These are phyloP conservation scores for Colletes collaris DNA, from an alignment of 2,888 invertebrate genomes.

Conservation along the genomic window DNA sequence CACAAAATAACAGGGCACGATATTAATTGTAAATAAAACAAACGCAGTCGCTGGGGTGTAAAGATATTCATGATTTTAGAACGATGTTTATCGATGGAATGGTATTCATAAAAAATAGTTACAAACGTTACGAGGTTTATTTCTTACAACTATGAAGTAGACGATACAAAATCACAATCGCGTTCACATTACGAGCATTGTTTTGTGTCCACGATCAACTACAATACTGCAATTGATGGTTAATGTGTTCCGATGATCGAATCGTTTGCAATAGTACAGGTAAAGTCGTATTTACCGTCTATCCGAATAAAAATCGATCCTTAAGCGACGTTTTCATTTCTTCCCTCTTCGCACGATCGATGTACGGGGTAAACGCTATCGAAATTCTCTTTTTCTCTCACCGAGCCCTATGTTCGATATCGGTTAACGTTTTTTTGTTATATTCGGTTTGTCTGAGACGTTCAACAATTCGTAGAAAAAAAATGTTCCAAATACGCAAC, in stretches of 20 bases:
- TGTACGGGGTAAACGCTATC: not conserved
- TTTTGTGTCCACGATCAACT: conserved; percentile 28
- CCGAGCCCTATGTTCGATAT: not conserved
- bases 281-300: not conserved
- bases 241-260: not conserved
- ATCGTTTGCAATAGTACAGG: not conserved
- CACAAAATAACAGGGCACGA: no score
- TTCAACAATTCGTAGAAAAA: not conserved
- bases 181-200: conserved; percentile 29
- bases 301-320: not conserved
- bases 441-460: not conserved
- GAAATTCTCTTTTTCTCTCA: not conserved
- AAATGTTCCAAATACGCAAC: not conserved
- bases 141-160: conserved; percentile 66
- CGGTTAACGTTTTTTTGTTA: not conserved
- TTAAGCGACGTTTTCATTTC: no score
- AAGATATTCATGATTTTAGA: no score
- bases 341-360: not conserved
- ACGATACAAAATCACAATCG: conserved; percentile 73
- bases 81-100: not conserved
- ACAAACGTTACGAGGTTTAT: conserved; percentile 72
- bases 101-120: conserved; percentile 40
- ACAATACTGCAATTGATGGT: conserved; percentile 44
- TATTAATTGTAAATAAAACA: no score
- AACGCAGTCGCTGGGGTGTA: no score